Evolutionary conservation across 1,140 invertebrate species (phyloP).

Genomic region (Apis mellifera): DNA sequence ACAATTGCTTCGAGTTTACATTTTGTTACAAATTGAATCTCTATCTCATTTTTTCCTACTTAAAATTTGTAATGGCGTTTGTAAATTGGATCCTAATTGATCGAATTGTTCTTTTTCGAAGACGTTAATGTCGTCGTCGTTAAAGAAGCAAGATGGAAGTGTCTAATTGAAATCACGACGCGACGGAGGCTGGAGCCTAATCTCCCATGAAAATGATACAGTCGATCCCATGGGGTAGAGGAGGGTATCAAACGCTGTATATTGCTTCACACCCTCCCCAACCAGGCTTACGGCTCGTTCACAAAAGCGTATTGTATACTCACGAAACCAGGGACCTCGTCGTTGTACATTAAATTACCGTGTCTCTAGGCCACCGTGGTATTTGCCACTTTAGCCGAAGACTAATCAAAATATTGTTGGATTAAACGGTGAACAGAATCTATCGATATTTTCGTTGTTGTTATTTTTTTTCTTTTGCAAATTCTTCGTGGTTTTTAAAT

Average conservation of each 20-base stretch:
- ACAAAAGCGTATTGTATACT: conserved; percentile 73
- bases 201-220: conserved; percentile 80
- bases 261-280: conserved; percentile 76
- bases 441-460: too few species aligned
- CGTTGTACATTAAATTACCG: conserved; percentile 63
- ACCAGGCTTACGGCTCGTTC: conserved; percentile 57
- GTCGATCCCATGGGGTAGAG: conserved; percentile 76
- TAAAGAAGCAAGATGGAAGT: background rate
- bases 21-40: too few species aligned
- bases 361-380: conserved; percentile 47
- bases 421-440: background rate
- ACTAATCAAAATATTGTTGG: conserved; percentile 58
- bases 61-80: background rate
- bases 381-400: conserved; percentile 51
- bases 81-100: background rate
- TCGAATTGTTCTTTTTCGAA: background rate
- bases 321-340: conserved; percentile 32
- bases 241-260: conserved; percentile 74
- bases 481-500: too few species aligned
- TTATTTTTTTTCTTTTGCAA: too few species aligned
- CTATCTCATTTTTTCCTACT: too few species aligned
- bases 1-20: too few species aligned
- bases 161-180: conserved; percentile 78
- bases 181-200: conserved; percentile 65
- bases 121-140: conserved; percentile 2